Percentiles rank a stretch among this genome's conserved stretches.
Evolutionary conservation across 2,113 vertebrate species (phyloP).

Genomic region (Siniperca chuatsi): DNA sequence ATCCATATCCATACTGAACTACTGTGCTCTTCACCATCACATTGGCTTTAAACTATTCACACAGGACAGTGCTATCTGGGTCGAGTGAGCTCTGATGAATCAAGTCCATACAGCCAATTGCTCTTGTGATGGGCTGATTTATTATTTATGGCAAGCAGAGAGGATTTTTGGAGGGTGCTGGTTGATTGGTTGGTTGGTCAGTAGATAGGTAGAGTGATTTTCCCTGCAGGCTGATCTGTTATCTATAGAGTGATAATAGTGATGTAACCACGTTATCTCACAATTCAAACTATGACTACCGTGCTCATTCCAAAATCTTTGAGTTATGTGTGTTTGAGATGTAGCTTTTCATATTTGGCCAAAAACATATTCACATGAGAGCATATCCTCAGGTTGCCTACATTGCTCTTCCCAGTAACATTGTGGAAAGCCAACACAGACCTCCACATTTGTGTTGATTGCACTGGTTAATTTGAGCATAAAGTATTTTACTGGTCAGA

Average conservation of each 20-base stretch:
- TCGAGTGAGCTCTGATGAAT: conserved; percentile 38
- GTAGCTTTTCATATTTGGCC: not conserved
- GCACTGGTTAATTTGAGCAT: not conserved
- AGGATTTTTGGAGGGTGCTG: conserved; percentile 35
- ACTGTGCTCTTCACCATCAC: not conserved
- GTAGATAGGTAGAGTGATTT: conserved; percentile 23
- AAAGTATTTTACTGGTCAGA: not conserved
- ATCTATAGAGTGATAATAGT: conserved; percentile 28
- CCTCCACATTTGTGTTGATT: not conserved
- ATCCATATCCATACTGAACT: not conserved
- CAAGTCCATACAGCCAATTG: conserved; percentile 48
- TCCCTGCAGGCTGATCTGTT: conserved; percentile 32
- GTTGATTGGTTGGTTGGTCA: not conserved
- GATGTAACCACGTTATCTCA: conserved; percentile 37
- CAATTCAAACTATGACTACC: not conserved
- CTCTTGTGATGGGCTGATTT: conserved; percentile 28
- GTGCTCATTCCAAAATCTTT: not conserved
- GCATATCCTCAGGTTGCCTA: not conserved
- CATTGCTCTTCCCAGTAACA: not conserved
- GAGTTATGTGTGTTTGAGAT: not conserved
- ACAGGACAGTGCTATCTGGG: conserved; percentile 50
- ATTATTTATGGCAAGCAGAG: conserved; percentile 65
- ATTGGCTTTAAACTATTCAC: not conserved
- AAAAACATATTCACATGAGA: not conserved
- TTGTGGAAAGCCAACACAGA: not conserved